Evolutionary conservation across 2,113 vertebrate genomes (phyloP).

Genomic region (Eira barbara): DNA sequence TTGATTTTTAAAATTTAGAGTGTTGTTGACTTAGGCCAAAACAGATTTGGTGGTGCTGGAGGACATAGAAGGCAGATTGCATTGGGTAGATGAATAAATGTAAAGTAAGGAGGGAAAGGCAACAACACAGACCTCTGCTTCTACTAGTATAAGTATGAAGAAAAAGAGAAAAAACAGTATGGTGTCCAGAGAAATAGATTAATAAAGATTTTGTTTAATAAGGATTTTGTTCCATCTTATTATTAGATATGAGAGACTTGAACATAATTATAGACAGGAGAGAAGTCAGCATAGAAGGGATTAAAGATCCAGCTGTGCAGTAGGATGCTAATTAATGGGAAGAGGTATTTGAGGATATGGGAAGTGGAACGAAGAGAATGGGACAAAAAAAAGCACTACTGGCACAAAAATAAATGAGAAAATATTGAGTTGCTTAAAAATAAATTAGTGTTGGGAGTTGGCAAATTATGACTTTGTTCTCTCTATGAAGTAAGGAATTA

Average conservation of each 20-base stretch:
- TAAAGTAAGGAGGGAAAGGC: background rate
- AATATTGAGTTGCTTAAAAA: background rate
- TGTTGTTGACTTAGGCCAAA: background rate
- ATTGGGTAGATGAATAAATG: background rate
- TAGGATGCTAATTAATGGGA: background rate
- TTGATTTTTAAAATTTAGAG: conserved; percentile 28
- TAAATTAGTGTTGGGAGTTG: background rate
- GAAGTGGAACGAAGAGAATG: background rate
- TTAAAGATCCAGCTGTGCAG: background rate
- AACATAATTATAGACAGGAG: background rate
- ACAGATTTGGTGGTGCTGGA: background rate
- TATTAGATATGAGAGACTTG: background rate
- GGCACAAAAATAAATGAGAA: background rate
- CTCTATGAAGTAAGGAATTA: background rate
- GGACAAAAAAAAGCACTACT: background rate
- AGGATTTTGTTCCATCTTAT: background rate
- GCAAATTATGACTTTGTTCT: background rate
- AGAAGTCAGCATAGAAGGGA: background rate
- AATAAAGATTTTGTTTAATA: background rate
- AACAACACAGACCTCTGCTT: background rate
- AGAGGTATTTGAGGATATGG: background rate
- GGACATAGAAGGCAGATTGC: background rate
- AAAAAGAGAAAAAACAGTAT: background rate
- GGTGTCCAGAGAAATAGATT: background rate
- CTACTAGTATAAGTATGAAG: background rate